Conservation (phyloP, 2,113 vertebrate species). For the Falco punctatus region DNA sequence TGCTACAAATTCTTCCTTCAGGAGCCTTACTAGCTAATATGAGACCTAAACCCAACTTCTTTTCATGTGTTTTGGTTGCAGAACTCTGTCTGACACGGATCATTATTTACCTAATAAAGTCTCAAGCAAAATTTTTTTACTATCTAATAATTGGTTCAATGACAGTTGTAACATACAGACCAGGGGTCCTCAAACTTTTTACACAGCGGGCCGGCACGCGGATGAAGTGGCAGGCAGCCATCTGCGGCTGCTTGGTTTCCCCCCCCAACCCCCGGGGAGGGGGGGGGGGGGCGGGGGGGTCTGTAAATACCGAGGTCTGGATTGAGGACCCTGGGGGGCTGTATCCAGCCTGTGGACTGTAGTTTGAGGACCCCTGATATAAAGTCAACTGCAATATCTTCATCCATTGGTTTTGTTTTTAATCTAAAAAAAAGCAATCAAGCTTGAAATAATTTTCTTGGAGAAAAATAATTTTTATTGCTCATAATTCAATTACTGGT, state of each 20-base stretch:
- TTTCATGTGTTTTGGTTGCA: background rate
- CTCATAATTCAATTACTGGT: background rate
- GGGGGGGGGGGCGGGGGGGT: too few species aligned
- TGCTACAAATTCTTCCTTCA: background rate
- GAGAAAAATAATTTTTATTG: background rate
- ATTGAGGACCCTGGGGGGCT: too few species aligned
- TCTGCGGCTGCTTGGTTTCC: too few species aligned
- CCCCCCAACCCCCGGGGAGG: too few species aligned
- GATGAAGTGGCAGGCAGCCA: too few species aligned
- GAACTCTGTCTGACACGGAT: background rate
- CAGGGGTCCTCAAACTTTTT: too few species aligned
- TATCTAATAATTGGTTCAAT: background rate
- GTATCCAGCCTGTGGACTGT: too few species aligned
- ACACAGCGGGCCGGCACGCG: too few species aligned
- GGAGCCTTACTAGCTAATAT: background rate
- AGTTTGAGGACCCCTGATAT: too few species aligned
- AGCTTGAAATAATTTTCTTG: background rate
- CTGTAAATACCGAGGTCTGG: too few species aligned
- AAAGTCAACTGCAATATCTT: background rate
- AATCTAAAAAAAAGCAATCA: background rate
- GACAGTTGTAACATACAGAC: background rate
- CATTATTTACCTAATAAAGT: background rate
- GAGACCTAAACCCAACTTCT: background rate
- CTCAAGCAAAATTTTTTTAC: background rate
- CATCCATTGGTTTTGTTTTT: background rate